phyloP scores from a whole-genome alignment of 2,888 invertebrate species.

The Horisme vitalbata region DNA sequence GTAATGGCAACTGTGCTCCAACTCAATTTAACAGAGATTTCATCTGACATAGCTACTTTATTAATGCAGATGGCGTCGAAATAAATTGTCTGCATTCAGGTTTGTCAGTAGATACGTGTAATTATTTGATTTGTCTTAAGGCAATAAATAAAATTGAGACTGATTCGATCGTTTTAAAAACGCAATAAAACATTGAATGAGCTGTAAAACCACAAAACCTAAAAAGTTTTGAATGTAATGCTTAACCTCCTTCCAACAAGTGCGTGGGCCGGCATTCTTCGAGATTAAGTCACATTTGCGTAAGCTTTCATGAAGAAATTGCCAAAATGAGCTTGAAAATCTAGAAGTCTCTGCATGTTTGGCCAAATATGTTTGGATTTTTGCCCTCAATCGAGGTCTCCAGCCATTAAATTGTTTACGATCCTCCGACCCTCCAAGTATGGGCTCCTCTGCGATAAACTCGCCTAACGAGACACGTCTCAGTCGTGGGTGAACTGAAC shows the following conservation, averaged over 20 bases:
- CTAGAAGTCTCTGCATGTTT: slow-evolving; percentile 16
- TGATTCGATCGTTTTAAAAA: slow-evolving; percentile 27
- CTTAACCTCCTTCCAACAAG: slow-evolving; percentile 19
- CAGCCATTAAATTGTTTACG: slow-evolving; percentile 58
- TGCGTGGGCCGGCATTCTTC: slow-evolving; percentile 30
- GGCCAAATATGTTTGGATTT: slow-evolving; percentile 41
- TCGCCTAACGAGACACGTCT: slow-evolving; percentile 62
- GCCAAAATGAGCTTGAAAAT: slow-evolving; percentile 13
- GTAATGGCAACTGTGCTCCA: slow-evolving; percentile 30
- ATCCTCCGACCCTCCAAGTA: slow-evolving; percentile 51
- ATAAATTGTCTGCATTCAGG: slow-evolving; percentile 1
- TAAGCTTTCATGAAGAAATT: slow-evolving; percentile 20
- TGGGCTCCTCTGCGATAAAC: slow-evolving; percentile 53
- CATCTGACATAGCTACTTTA: slow-evolving; percentile 21
- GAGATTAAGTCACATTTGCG: slow-evolving; percentile 30
- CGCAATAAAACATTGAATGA: slow-evolving; percentile 21
- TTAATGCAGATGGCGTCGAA: slow-evolving; percentile 2
- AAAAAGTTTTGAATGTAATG: slow-evolving; percentile 20
- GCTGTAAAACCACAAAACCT: slow-evolving; percentile 15
- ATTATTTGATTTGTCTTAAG: slow-evolving; percentile 25
- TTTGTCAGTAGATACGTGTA: background rate
- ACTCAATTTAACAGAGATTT: slow-evolving; percentile 22
- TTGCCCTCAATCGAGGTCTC: slow-evolving; percentile 45
- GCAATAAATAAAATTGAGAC: slow-evolving; percentile 16
- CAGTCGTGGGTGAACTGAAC: slow-evolving; percentile 67